These are phyloP conservation scores for Pollenia griseotomentosa DNA, from an alignment of 2,888 invertebrate genomes.

Conservation along the genomic window DNA sequence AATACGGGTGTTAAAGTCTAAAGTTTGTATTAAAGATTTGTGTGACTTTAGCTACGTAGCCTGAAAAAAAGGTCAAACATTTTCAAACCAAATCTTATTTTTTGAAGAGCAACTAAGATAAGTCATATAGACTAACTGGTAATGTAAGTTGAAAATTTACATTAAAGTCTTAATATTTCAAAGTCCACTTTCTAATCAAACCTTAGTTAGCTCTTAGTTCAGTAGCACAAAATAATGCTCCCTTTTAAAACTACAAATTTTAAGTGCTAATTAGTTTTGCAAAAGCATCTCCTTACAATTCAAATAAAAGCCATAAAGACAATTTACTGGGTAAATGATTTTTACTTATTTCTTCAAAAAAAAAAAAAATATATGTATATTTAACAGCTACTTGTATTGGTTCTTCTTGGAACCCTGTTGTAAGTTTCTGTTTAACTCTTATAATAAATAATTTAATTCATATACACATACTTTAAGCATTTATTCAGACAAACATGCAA, in stretches of 20 bases:
- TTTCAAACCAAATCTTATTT: too few species aligned
- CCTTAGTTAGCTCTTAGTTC: neutral
- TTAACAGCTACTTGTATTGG: slow-evolving; percentile 33
- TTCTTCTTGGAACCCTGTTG: slow-evolving; percentile 44
- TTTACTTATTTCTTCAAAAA: neutral
- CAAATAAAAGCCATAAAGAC: slow-evolving; percentile 5
- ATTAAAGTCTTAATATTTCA: neutral
- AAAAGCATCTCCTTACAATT: neutral
- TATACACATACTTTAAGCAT: slow-evolving; percentile 31
- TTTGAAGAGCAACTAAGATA: too few species aligned
- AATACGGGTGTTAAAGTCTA: too few species aligned
- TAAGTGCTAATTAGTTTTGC: slow-evolving; percentile 14
- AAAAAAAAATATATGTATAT: neutral
- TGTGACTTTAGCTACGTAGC: too few species aligned
- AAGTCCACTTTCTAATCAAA: neutral
- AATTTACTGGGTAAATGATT: slow-evolving; percentile 30
- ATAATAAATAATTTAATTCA: slow-evolving; percentile 63
- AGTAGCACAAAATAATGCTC: neutral
- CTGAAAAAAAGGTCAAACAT: too few species aligned
- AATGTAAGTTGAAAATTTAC: too few species aligned
- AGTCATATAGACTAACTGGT: too few species aligned
- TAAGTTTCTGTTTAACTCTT: slow-evolving; percentile 14
- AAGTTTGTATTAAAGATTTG: too few species aligned
- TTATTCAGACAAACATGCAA: slow-evolving; percentile 18
- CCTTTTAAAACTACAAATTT: slow-evolving; percentile 6